Base-by-base conservation (phyloP, 2,888 invertebrate species). In the Hyposoter didymator region DNA sequence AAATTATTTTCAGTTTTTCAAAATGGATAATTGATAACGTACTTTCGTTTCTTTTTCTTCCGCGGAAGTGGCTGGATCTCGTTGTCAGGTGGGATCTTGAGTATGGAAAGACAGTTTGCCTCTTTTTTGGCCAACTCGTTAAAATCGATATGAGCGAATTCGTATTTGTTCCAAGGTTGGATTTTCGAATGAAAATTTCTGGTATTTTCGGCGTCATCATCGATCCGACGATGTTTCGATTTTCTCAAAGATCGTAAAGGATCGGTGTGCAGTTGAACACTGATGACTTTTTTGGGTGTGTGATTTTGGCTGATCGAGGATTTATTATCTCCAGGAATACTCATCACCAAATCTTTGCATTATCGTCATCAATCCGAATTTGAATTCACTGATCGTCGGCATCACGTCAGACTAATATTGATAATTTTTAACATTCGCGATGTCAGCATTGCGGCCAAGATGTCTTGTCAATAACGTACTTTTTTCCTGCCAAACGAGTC, bases 31-130 rank as follows among this genome's bases (percentile, higher is more conserved):
- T 55, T 1, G 12, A 39, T 3, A 4, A 78, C 67, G 80, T 89
- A 91, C 92, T 89, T 91, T 39, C 88, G 90, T 81, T 88, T 92
- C 84, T 89, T 91, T 81, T 91, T 91, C 79, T 88, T 90, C 72
- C 87, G 89, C 59, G 82, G 59, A 55, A 84, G 88, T 14, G 79
- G 35, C 67, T 84, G 76, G 12, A 74, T 74, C 14, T 88, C 88
- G 47, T 88, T 87, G 35, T 84, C 80, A 35, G 43, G 78, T 69
- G 76, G 59, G 19, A 72, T 74, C 28, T 80, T 78, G 22, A 62
- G n/a, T 76, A 72, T 45, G 12, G 39, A 59, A 28, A 39, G 17
- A 39, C 12, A 32, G 10, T 75, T 78, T 10, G 28, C 17, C 17
- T 75, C 72, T 59, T 35, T 76, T 69, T 76, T 73, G n/a, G 45